These are phyloP conservation scores for Erebia ligea DNA, from an alignment of 2,888 invertebrate genomes.

Conservation along the genomic window DNA sequence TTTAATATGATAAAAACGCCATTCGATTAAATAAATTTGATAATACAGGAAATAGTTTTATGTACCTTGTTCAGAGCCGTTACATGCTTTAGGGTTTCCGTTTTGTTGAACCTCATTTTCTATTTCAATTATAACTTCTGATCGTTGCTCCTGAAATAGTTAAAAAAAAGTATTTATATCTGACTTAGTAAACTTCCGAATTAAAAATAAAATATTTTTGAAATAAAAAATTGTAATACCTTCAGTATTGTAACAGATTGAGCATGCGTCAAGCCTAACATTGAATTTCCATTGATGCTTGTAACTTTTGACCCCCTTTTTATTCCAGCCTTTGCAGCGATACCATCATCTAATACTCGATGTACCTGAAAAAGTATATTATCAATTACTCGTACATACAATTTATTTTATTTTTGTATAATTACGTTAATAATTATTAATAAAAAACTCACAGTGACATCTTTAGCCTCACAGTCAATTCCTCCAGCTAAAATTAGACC, in stretches of 20 bases:
- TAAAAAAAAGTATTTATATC: background rate
- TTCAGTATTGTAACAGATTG: conserved; percentile 94
- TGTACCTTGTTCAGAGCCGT: conserved; percentile 78
- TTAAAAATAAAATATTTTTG: background rate
- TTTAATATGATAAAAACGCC: too few relatives aligned
- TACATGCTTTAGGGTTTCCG: conserved; percentile 54
- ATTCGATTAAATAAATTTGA: too few relatives aligned
- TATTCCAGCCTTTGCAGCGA: conserved; percentile 94
- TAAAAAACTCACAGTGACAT: conserved; percentile 88
- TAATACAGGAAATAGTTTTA: background rate
- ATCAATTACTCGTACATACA: background rate
- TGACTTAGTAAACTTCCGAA: background rate
- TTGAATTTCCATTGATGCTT: conserved; percentile 93
- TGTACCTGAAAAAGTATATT: conserved; percentile 85
- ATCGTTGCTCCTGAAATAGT: conserved; percentile 86
- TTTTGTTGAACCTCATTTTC: conserved; percentile 76
- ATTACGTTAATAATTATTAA: background rate
- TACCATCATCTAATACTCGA: conserved; percentile 92
- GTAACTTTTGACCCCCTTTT: conserved; percentile 94
- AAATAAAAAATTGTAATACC: conserved; percentile 66
- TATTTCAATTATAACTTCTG: conserved; percentile 91
- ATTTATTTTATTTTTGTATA: background rate
- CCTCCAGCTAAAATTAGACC: conserved; percentile 95
- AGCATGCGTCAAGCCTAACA: conserved; percentile 92
- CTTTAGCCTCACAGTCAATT: conserved; percentile 95